Evolutionary conservation across 92 coral and sea anemone genomes (phyloP).

Genomic region (Porites cylindrica): DNA sequence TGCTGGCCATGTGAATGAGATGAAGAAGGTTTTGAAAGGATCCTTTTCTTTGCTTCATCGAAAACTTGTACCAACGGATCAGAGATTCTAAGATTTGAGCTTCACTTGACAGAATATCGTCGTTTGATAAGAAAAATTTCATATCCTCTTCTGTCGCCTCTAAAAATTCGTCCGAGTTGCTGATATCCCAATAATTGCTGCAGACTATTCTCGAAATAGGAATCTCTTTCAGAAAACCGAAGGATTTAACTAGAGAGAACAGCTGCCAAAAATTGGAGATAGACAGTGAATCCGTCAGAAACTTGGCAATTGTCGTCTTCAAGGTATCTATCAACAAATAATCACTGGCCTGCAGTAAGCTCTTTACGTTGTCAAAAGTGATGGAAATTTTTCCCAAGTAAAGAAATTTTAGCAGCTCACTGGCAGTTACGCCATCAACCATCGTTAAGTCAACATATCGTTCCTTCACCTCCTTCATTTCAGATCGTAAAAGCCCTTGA

Average conservation of each 20-base stretch:
- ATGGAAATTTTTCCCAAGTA: slow-evolving; percentile 58
- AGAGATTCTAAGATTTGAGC: slow-evolving; percentile 64
- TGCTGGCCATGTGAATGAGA: slow-evolving; percentile 41
- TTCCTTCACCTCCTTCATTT: slow-evolving; percentile 66
- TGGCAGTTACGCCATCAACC: slow-evolving; percentile 44
- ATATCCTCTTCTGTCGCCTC: slow-evolving; percentile 56
- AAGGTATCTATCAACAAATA: slow-evolving; percentile 57
- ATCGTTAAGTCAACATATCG: slow-evolving; percentile 60
- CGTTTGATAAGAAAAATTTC: slow-evolving; percentile 57
- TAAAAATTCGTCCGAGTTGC: slow-evolving; percentile 51
- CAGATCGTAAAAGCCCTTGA: slow-evolving; percentile 61
- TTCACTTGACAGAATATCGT: slow-evolving; percentile 72
- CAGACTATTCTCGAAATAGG: slow-evolving; percentile 49
- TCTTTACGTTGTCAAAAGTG: slow-evolving; percentile 47
- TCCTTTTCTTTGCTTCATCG: slow-evolving; percentile 40
- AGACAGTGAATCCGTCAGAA: slow-evolving; percentile 39
- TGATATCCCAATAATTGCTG: slow-evolving; percentile 44
- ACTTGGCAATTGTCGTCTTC: slow-evolving; percentile 54
- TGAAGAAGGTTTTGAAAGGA: slow-evolving; percentile 27
- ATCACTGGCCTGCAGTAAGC: slow-evolving; percentile 60
- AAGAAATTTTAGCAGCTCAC: slow-evolving; percentile 51
- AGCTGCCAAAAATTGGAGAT: slow-evolving; percentile 55
- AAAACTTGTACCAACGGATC: slow-evolving; percentile 66
- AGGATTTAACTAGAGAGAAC: slow-evolving; percentile 57
- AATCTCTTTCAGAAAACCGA: slow-evolving; percentile 46